Evolutionary conservation across 2,113 vertebrate species (phyloP), one percentile per base, ranked within the genome.

Genomic region (Ochotona curzoniae): DNA sequence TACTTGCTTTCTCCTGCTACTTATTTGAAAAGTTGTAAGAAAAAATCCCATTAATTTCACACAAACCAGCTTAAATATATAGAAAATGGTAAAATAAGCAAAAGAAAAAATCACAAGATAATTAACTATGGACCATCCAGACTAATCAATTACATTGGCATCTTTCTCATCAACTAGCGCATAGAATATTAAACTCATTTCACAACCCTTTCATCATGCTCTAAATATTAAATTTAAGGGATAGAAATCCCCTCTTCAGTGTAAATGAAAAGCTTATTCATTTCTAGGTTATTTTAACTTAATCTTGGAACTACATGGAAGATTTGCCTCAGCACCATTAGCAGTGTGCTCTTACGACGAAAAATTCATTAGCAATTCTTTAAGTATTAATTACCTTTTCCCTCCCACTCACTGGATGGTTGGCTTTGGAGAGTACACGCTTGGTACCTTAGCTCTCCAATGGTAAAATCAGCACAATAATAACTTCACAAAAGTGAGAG

Each of bases 21-120:
- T 91, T 91, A 83, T 93, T 96, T 83, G 61, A 82, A 93, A 92
- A 70, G 28, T 26, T 69, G 60, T 88, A 61, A 70, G 87, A 49
- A 74, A 90, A 91, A 83, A 91, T 67, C 25, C 54, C 35, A 70
- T 10, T 2, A 49, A 17, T 47, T 86, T 70, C 44, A 60, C 11
- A 88, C 69, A 95, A 85, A 78, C 4, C 23, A 85, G 73, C 30
- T 61, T 84, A 90, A 6, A 91, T 17, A 93, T 28, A 9, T 28
- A 83, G 38, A 71, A 71, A 91, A 73, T 25, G 7, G 3, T 71
- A 83, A 71, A 64, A 12, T 17, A 64, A 73, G 20, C 26, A 74
- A 87, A 75, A 3, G 2, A 20, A 91, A 81, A 60, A 38, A 14
- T 35, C 74, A 60, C n/a, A 86, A 12, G 10, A 60, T 32, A 38